Evolutionary conservation across 2,888 invertebrate genomes (phyloP).

Genomic region (Scrobipalpa costella): DNA sequence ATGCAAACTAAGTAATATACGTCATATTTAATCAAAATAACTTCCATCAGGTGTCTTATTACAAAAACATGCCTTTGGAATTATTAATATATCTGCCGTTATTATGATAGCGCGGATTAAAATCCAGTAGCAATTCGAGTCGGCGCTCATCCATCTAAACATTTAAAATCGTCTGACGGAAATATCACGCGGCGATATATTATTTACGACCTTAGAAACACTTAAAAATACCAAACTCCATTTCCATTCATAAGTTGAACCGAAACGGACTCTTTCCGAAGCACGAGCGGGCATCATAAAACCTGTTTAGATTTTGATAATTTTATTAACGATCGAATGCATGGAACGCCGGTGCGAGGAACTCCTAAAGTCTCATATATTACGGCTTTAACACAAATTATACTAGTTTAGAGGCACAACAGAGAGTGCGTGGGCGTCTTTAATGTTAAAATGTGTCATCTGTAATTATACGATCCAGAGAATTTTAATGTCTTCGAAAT

Average conservation of each 20-base stretch:
- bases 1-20: conserved; percentile 33
- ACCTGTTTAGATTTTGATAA: conserved; percentile 81
- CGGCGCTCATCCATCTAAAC: conserved; percentile 64
- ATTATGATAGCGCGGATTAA: conserved; percentile 59
- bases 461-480: conserved; percentile 78
- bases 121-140: conserved; percentile 72
- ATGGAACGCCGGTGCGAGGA: conserved; percentile 69
- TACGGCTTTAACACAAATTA: conserved; percentile 81
- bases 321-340: conserved; percentile 79
- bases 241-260: conserved; percentile 77
- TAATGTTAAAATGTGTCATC: conserved; percentile 79
- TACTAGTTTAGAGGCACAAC: conserved; percentile 78
- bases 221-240: conserved; percentile 78
- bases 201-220: conserved; percentile 78
- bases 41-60: conserved; percentile 32
- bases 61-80: conserved; percentile 34
- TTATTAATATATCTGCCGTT: conserved; percentile 49
- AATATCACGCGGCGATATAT: conserved; percentile 78
- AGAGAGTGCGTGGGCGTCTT: conserved; percentile 76
- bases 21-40: conserved; percentile 34
- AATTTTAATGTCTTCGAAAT: conserved; percentile 78
- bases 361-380: conserved; percentile 77
- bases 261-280: conserved; percentile 64
- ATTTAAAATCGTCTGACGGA: conserved; percentile 74
- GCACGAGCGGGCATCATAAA: conserved; percentile 74